Evolutionary conservation across 2,113 vertebrate genomes (phyloP), one percentile per base, ranked within the genome.

Genomic region (Amphiprion percula): DNA sequence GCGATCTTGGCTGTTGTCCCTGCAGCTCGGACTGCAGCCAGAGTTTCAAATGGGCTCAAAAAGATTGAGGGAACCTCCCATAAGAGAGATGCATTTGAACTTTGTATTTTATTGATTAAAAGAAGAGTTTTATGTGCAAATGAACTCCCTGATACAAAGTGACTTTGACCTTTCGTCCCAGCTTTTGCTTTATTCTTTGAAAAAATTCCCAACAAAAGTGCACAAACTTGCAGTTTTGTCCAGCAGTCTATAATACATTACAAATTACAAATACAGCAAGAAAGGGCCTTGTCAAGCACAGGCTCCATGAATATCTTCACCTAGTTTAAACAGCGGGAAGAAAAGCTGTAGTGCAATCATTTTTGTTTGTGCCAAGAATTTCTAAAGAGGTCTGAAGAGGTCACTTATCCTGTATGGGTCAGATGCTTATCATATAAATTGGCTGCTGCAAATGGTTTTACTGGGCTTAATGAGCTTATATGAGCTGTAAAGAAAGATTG

Each of bases 1-100:
- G 41, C 28, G 16, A 28, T 70, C 30, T 84, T 87, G 84, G 88
- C 88, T 56, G 59, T 55, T 10, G 8, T 68, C 75, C 88, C 68
- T 61, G 64, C 68, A 59, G 76, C 80, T 81, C 52, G 59, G 65
- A 69, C 58, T 15, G 63, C 24, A 50, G 85, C 70, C 84, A 80
- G 66, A 30, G n/a, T 75, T 79, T 61, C 44, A 50, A 47, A 54
- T 16, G 17, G 55, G 50, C 39, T 61, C 28, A 17, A 58, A 37
- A 68, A 62, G 69, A 68, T 72, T 80, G 30, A 72, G 60, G 17
- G 50, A 62, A 47, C 55, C 62, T 77, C 72, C 72, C 71, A 23
- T 33, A 21, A 84, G 47, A 71, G 53, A 23, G 53, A 33, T n/a
- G 52, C 50, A 24, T 75, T 75, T 88, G 74, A 90, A 74, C 67